Evolutionary conservation across 2,113 vertebrate species (phyloP).

Genomic region (Melospiza melodia): DNA sequence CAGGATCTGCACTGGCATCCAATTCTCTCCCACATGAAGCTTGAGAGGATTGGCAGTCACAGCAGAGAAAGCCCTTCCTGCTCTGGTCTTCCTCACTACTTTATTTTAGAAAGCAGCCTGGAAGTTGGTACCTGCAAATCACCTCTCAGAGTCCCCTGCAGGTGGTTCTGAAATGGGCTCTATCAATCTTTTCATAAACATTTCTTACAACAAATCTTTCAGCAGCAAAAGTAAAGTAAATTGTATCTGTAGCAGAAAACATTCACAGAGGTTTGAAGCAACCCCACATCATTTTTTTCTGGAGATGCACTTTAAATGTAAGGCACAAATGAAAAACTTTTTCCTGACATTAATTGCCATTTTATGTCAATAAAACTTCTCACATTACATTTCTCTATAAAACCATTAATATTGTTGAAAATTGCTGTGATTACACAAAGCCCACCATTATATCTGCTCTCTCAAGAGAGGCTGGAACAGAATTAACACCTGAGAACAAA

Average conservation of each 20-base stretch:
- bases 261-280: neutral
- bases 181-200: neutral
- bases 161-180: neutral
- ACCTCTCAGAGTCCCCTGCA: neutral
- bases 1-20: neutral
- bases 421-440: neutral
- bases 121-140: neutral
- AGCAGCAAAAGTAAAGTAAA: neutral
- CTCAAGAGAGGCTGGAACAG: neutral
- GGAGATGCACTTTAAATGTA: neutral
- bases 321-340: neutral
- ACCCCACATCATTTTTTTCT: neutral
- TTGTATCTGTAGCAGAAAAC: neutral
- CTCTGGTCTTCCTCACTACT: neutral
- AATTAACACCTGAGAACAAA: neutral
- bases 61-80: neutral
- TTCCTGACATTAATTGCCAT: neutral
- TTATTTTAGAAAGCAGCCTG: neutral
- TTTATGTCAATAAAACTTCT: neutral
- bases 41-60: neutral
- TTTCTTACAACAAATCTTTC: neutral
- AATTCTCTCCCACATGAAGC: neutral
- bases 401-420: neutral
- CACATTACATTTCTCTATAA: neutral
- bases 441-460: neutral